These are phyloP conservation scores for Zosterops borbonicus DNA, from an alignment of 2,113 vertebrate species.

Conservation along the genomic window DNA sequence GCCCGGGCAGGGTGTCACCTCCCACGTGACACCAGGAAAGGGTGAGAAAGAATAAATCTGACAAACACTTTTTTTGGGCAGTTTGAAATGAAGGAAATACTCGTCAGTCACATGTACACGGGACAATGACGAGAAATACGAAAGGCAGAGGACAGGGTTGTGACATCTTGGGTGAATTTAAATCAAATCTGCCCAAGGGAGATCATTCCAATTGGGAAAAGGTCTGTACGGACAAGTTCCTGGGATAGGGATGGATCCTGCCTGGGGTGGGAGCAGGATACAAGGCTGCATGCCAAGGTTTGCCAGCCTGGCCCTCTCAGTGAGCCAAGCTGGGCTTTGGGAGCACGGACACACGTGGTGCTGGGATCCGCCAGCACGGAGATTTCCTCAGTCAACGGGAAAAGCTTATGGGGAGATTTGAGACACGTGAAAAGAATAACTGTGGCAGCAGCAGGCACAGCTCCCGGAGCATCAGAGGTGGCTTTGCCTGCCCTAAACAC, in stretches of 20 bases:
- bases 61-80: neutral
- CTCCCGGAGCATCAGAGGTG: neutral
- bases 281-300: accelerated
- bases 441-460: neutral
- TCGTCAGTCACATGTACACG: accelerated
- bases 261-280: neutral
- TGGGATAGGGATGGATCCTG: neutral
- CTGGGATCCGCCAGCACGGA: neutral
- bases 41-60: neutral
- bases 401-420: constrained; percentile 33
- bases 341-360: neutral
- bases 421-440: constrained; percentile 3
- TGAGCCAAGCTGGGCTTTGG: neutral
- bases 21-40: neutral
- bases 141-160: neutral
- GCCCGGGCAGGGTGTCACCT: neutral
- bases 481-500: neutral
- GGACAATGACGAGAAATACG: accelerated
- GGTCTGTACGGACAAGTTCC: neutral
- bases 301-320: neutral
- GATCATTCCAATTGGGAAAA: neutral
- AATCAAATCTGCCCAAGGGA: neutral
- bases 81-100: neutral
- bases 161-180: neutral
- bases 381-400: neutral